Base-by-base conservation (phyloP, 2,113 vertebrate genomes). In the Naja naja region DNA sequence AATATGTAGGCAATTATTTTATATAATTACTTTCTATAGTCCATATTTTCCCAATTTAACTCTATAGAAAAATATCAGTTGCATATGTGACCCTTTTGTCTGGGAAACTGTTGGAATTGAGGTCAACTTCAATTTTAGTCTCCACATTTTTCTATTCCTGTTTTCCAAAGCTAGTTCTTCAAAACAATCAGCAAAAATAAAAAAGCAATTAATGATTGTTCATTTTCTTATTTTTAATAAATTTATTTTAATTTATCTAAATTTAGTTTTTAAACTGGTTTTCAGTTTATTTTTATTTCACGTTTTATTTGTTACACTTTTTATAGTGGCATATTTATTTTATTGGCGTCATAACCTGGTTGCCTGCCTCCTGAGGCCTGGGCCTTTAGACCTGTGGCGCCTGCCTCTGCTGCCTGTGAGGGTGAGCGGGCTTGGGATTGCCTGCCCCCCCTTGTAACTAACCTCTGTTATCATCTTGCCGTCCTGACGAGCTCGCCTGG, bases 311-410 rank as follows among this genome's bases (percentile, higher is more conserved):
- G 60, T 85, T 85, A 60, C n/a, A 58, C 14, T 34, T 91, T 93
- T 91, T 93, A 81, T 90, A 45, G n/a, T 89, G n/a, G 45, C 43
- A 85, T 89, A 89, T 43, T 54, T 89, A 55, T 86, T 91, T 64
- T 34, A 52, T 47, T 85, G 7, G 6, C 14, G 52, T 45, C 22
- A 23, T 25, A 22, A n/a, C n/a, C 55, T n/a, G n/a, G n/a, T n/a
- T n/a, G n/a, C n/a, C n/a, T n/a, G n/a, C n/a, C n/a, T n/a, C n/a
- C n/a, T n/a, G n/a, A n/a, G n/a, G n/a, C n/a, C n/a, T n/a, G n/a
- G n/a, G n/a, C n/a, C n/a, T n/a, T n/a, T n/a, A n/a, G n/a, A n/a
- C n/a, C n/a, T n/a, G n/a, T n/a, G n/a, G n/a, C n/a, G n/a, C n/a
- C n/a, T n/a, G n/a, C n/a, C n/a, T n/a, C n/a, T n/a, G n/a, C n/a